Base-by-base conservation (phyloP, 2,797 vertebrate genomes). In the Liasis olivaceus region DNA sequence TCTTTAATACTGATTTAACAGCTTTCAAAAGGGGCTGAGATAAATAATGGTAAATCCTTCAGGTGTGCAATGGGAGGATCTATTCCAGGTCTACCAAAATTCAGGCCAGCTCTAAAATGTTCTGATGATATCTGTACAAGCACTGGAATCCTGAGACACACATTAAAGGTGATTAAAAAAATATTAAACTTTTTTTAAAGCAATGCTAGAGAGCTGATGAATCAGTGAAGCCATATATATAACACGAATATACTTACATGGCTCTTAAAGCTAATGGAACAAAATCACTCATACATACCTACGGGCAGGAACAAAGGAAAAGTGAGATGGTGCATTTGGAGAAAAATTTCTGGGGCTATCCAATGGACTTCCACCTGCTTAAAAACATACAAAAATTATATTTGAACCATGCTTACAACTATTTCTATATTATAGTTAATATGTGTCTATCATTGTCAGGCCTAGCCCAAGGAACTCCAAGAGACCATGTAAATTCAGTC, bases 271-370 rank as follows among this genome's bases (percentile, higher is more conserved):
- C n/a, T n/a, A 84, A 22, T 24, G 36, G 62, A 94, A 14, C 58
- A 9, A 93, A 92, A 0, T 95, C 85, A 87, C 88, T n/a, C 62
- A 92, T 85, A 86, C 98, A 99, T 98, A 99, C 99, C 99, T 99
- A 96, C 99, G 98, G 5, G 99, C 98, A 94, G 99, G 98, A 94
- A 99, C 98, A 94, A 99, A 99, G 96, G 99, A 99, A 98, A 99
- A 99, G 96, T 99, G 99, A 92, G 98, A 99, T 59, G 98, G 98
- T 26, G 99, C 97, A 98, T 98, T 99, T 64, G 99, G 99, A 96
- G 99, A 99, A 96, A 99, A 99, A 97, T 99, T 99, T 60, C 99
- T 98, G 91, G 99, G 99, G 94, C 99, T 99, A 97, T 99, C 99
- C 98, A 99, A 95, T 4, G 99, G 99, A 96, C 99, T 99, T 97